Evolutionary conservation across 2,888 invertebrate genomes (phyloP).

Genomic region (Pogonocherus hispidulus): DNA sequence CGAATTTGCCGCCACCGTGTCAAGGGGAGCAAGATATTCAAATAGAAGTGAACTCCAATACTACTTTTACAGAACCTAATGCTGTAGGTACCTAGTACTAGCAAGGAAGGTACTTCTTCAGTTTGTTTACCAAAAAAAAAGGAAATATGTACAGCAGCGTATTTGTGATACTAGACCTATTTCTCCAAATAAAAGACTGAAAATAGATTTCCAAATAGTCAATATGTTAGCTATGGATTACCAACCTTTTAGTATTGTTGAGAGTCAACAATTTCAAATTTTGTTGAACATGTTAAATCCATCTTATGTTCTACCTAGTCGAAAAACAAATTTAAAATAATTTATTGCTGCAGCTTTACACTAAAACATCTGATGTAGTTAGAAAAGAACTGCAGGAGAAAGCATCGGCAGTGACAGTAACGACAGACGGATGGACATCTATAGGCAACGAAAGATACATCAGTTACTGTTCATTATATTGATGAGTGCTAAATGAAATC

Average conservation of each 20-base stretch:
- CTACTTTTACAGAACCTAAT: too few species aligned
- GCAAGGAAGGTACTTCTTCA: background rate
- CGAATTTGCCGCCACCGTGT: background rate
- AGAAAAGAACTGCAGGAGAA: background rate
- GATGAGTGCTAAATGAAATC: constrained; percentile 15
- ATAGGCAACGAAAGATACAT: constrained; percentile 23
- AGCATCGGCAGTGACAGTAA: constrained; percentile 3
- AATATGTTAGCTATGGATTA: constrained; percentile 6
- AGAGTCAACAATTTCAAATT: constrained; percentile 1
- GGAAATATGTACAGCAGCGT: too few species aligned
- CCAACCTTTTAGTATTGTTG: background rate
- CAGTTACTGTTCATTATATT: constrained; percentile 27
- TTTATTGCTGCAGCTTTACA: background rate
- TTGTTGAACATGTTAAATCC: constrained; percentile 5
- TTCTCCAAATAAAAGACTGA: constrained; percentile 4
- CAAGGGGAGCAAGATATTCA: background rate
- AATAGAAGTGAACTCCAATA: background rate
- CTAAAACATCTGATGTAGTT: background rate
- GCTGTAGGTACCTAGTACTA: background rate
- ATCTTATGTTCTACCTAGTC: background rate
- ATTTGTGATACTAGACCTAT: background rate
- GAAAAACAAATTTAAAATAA: background rate
- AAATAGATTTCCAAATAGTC: constrained; percentile 6
- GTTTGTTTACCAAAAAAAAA: background rate
- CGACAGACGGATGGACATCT: constrained; percentile 16